A percentile compares a stretch with the other conserved stretches of the same genome.
Conservation (phyloP, 2,888 invertebrate species). For the Melanophora roralis region DNA sequence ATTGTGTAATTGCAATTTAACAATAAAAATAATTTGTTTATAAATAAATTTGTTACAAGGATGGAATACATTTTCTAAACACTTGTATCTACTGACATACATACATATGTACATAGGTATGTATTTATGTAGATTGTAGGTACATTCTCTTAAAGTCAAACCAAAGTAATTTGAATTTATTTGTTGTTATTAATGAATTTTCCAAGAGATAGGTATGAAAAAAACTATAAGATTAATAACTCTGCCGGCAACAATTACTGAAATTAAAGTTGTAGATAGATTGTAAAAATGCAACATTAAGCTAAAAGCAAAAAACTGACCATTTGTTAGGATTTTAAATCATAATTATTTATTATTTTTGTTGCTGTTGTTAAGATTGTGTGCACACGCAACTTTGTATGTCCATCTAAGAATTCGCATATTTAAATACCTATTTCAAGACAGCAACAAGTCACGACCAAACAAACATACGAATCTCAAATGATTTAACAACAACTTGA, state of each 20-base stretch:
- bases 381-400: slow-evolving; percentile 43
- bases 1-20: slow-evolving; percentile 6
- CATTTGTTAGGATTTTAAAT: slow-evolving; percentile 45
- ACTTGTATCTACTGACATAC: too few species aligned
- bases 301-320: neutral
- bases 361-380: neutral
- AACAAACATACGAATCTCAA: slow-evolving; percentile 14
- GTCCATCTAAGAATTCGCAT: neutral
- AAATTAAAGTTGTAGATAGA: slow-evolving; percentile 31
- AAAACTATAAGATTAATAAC: slow-evolving; percentile 45
- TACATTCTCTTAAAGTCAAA: slow-evolving; percentile 18
- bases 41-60: slow-evolving; percentile 37
- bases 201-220: slow-evolving; percentile 29
- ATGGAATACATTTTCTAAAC: slow-evolving; percentile 22
- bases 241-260: slow-evolving; percentile 41
- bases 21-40: neutral
- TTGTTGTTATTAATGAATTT: slow-evolving; percentile 33
- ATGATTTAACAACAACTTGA: slow-evolving; percentile 49
- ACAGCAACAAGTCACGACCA: slow-evolving; percentile 26
- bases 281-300: too few species aligned
- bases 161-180: slow-evolving; percentile 35
- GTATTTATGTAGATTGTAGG: too few species aligned
- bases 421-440: slow-evolving; percentile 1
- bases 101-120: too few species aligned
- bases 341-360: slow-evolving; percentile 35